Evolutionary conservation across 2,113 vertebrate species (phyloP).

Genomic region (Malurus melanocephalus): DNA sequence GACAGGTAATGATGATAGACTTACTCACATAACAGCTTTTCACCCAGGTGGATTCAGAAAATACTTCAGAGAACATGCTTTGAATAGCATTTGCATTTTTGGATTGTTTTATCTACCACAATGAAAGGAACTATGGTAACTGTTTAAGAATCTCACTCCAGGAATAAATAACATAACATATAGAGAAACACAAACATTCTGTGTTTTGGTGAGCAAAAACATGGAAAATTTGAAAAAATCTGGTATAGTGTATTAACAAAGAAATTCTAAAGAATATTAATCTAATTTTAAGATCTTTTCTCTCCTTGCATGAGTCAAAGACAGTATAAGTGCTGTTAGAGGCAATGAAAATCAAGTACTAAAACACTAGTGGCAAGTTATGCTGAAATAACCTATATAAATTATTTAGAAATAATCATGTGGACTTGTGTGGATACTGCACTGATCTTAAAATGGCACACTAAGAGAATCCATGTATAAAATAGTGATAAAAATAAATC

Average conservation of each 20-base stretch:
- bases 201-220: background rate
- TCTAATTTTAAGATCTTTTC: background rate
- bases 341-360: background rate
- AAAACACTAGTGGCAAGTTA: background rate
- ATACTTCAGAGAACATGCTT: background rate
- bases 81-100: background rate
- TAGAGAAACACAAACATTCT: background rate
- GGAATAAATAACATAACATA: background rate
- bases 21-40: background rate
- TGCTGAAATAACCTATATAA: background rate
- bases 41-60: background rate
- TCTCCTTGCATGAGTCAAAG: background rate
- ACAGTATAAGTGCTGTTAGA: background rate
- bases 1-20: background rate
- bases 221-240: background rate
- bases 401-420: background rate
- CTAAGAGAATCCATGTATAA: background rate
- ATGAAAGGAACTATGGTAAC: background rate
- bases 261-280: background rate
- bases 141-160: background rate
- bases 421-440: background rate
- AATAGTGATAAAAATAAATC: background rate
- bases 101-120: background rate
- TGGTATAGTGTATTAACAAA: background rate
- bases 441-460: background rate